Conservation (phyloP, 2,113 vertebrate genomes). For the Trinectes maculatus region DNA sequence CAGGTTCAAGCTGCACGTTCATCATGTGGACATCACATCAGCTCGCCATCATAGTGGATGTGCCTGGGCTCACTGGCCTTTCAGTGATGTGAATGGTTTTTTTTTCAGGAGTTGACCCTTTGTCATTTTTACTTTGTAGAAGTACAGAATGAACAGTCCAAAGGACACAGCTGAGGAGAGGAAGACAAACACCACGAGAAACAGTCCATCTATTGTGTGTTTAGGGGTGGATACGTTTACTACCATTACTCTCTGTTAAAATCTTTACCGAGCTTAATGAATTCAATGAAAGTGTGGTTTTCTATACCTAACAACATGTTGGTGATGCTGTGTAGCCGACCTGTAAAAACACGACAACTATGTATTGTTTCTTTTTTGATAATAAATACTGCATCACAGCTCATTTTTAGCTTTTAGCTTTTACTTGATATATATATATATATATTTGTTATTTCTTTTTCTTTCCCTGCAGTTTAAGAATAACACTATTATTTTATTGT, state of each 20-base stretch:
- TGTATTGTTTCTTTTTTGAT: too few species aligned
- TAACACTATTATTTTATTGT: conserved; percentile 22
- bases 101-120: conserved; percentile 21
- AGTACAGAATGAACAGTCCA: conserved; percentile 17
- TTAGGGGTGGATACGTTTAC: conserved; percentile 1
- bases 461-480: conserved; percentile 18
- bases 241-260: too few species aligned
- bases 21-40: conserved; percentile 26
- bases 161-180: conserved; percentile 27
- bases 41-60: conserved; percentile 10
- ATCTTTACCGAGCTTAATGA: too few species aligned
- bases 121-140: conserved; percentile 16
- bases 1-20: conserved; percentile 55
- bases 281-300: too few species aligned
- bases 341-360: too few species aligned
- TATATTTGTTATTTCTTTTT: too few species aligned
- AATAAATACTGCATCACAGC: neutral
- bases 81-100: conserved; percentile 25
- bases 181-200: neutral
- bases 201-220: neutral
- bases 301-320: too few species aligned
- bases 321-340: too few species aligned
- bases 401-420: too few species aligned
- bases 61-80: neutral
- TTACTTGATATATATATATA: too few species aligned